Percentiles rank a stretch among this genome's conserved stretches.
phyloP scores from a whole-genome alignment of 1,140 invertebrate genomes.

The Apis dorsata region DNA sequence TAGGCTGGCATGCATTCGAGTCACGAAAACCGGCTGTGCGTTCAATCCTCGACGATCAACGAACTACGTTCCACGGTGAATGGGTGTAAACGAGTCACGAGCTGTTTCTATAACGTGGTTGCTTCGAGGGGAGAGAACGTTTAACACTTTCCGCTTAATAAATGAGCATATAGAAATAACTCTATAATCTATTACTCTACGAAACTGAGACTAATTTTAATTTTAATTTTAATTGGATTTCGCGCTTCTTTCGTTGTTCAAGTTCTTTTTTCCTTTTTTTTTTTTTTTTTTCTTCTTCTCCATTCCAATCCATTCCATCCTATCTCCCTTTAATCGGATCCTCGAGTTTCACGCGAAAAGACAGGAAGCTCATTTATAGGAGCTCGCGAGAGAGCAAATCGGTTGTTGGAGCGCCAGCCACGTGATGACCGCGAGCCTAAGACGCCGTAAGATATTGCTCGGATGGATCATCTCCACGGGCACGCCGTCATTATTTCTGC shows the following conservation, averaged over 20 bases:
- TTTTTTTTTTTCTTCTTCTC: not conserved
- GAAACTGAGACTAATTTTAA: no score
- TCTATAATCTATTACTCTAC: not conserved
- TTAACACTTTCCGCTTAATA: not conserved
- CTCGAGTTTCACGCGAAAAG: conserved; percentile 19
- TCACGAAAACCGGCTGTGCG: conserved; percentile 36
- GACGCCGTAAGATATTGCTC: conserved; percentile 66
- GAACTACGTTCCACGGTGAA: conserved; percentile 3
- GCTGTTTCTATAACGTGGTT: not conserved
- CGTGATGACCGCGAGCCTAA: conserved; percentile 53
- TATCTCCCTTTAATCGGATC: not conserved
- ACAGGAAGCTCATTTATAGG: conserved; percentile 58
- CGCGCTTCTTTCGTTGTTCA: not conserved
- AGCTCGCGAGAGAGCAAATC: conserved; percentile 32
- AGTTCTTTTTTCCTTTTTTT: not conserved
- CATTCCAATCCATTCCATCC: no score
- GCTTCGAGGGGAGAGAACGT: not conserved
- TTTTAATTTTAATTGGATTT: no score
- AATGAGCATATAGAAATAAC: no score
- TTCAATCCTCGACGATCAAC: not conserved
- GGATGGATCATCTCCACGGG: conserved; percentile 69
- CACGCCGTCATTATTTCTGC: conserved; percentile 71
- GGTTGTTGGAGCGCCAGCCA: conserved; percentile 39
- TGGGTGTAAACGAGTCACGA: conserved; percentile 1
- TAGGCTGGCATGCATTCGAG: conserved; percentile 39